These are phyloP conservation scores for Dyspetes luteomarginatus DNA, from an alignment of 2,888 invertebrate species.

Conservation along the genomic window DNA sequence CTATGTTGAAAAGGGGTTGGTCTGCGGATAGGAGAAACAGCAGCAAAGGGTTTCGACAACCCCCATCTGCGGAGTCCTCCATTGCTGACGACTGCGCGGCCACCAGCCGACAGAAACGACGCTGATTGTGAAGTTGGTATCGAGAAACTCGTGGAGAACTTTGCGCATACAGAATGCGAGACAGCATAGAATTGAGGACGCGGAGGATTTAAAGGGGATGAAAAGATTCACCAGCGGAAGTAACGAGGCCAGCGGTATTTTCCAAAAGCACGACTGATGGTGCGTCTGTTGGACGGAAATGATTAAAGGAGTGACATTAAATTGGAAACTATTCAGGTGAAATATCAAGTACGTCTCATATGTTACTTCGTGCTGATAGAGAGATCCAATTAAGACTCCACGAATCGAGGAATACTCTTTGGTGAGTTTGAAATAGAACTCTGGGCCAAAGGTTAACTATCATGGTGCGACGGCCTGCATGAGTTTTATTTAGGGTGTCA, in stretches of 20 bases:
- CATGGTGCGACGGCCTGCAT: no score
- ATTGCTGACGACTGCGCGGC: slow-evolving; percentile 29
- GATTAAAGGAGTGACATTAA: no score
- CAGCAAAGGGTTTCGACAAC: slow-evolving; percentile 20
- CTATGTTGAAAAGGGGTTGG: slow-evolving; percentile 37
- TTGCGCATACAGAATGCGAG: slow-evolving; percentile 17
- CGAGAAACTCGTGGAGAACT: slow-evolving; percentile 32
- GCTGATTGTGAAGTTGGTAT: slow-evolving; percentile 52
- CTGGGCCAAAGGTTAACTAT: no score
- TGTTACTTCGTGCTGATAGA: no score
- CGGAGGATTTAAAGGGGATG: slow-evolving; percentile 32
- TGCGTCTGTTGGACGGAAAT: no score
- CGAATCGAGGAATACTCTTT: no score
- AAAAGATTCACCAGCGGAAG: slow-evolving; percentile 30
- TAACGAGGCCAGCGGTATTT: slow-evolving; percentile 15
- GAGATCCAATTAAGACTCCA: no score
- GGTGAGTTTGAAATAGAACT: no score
- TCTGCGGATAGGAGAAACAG: slow-evolving; percentile 31
- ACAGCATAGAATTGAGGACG: slow-evolving; percentile 5
- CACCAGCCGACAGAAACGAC: slow-evolving; percentile 40
- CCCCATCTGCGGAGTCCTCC: background rate
- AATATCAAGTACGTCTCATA: no score
- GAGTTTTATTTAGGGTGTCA: no score
- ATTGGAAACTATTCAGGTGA: no score
- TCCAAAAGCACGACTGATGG: no score